phyloP scores from a whole-genome alignment of 2,888 invertebrate genomes.

The Notocelia uddmanniana region DNA sequence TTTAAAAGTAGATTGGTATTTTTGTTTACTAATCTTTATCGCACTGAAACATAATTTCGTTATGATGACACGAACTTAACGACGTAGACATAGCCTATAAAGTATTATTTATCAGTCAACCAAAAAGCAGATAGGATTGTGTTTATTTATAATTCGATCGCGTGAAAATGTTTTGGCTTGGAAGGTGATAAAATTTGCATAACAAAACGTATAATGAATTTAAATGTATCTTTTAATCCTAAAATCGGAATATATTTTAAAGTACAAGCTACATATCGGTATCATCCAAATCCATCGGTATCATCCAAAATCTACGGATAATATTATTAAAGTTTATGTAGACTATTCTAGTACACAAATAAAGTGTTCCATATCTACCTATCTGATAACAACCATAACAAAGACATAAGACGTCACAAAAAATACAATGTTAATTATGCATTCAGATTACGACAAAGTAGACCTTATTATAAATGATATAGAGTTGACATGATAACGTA shows the following conservation, averaged over 20 bases:
- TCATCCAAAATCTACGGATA: not conserved
- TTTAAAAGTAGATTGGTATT: too few species aligned
- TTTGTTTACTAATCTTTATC: too few species aligned
- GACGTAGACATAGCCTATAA: too few species aligned
- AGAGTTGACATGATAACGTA: too few species aligned
- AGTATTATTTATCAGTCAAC: not conserved
- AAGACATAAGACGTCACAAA: conserved; percentile 37
- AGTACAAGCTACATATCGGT: too few species aligned
- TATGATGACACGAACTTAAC: too few species aligned
- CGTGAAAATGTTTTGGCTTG: not conserved
- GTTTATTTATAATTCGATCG: too few species aligned
- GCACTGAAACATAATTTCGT: too few species aligned
- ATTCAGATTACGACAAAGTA: not conserved
- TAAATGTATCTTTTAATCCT: too few species aligned
- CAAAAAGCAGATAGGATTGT: not conserved
- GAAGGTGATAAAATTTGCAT: not conserved
- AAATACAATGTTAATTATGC: not conserved
- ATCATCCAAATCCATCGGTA: too few species aligned
- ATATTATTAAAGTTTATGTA: not conserved
- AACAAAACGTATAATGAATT: too few species aligned
- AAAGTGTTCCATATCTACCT: not conserved
- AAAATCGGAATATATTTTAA: too few species aligned
- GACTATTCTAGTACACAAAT: conserved; percentile 15
- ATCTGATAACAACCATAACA: conserved; percentile 41
- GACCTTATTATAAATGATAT: not conserved